A percentile compares a stretch with the other conserved stretches of the same genome.
phyloP scores from a whole-genome alignment of 2,888 invertebrate genomes.

The Conomelus anceps region DNA sequence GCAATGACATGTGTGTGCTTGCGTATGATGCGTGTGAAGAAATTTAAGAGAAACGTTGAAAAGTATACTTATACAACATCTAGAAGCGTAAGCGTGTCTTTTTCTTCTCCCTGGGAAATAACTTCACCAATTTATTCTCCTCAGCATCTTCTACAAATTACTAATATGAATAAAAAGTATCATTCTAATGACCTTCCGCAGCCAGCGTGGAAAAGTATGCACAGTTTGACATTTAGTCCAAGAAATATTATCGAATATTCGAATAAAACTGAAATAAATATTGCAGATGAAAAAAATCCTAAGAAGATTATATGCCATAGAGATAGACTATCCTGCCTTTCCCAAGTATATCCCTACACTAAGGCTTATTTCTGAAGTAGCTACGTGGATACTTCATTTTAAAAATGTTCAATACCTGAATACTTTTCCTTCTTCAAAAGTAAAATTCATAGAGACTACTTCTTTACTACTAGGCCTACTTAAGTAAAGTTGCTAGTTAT shows the following conservation, averaged over 20 bases:
- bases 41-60: not conserved
- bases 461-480: too few relatives aligned
- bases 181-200: not conserved
- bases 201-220: not conserved
- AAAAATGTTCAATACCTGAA: not conserved
- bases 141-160: not conserved
- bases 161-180: not conserved
- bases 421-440: not conserved
- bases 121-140: not conserved
- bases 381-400: not conserved
- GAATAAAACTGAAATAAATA: not conserved
- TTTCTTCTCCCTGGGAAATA: not conserved
- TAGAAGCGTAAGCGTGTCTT: not conserved
- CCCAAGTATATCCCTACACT: not conserved
- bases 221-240: not conserved
- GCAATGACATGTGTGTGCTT: not conserved
- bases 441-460: too few relatives aligned
- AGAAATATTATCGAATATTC: not conserved
- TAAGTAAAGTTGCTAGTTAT: too few relatives aligned
- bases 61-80: not conserved
- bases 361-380: not conserved
- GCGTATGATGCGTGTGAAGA: not conserved
- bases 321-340: not conserved
- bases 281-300: not conserved
- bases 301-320: not conserved